Evolutionary conservation across 2,113 vertebrate genomes (phyloP).

Genomic region (Athene cunicularia): DNA sequence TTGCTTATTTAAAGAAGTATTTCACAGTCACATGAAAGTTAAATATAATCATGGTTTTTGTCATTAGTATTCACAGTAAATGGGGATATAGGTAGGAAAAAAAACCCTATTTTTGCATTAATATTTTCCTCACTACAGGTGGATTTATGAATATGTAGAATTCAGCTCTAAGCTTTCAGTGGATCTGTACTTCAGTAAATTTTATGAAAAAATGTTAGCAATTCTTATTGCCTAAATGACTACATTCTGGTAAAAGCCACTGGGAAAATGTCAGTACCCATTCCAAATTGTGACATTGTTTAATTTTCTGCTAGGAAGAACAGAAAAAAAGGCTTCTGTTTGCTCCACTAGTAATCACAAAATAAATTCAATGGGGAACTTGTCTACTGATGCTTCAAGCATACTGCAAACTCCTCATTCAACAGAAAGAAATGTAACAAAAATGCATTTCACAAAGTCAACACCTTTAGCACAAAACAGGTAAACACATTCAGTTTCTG

Average conservation of each 20-base stretch:
- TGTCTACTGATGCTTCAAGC: background rate
- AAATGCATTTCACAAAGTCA: conserved; percentile 1
- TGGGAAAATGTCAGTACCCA: conserved; percentile 12
- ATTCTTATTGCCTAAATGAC: background rate
- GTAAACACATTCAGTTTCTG: background rate
- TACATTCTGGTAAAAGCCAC: background rate
- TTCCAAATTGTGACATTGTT: conserved; percentile 44
- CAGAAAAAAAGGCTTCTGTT: conserved; percentile 14
- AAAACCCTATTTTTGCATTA: background rate
- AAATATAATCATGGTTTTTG: background rate
- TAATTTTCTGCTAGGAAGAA: conserved; percentile 66
- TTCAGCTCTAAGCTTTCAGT: background rate
- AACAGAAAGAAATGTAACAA: background rate
- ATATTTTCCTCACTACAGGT: background rate
- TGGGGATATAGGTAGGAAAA: background rate
- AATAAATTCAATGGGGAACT: conserved; percentile 27
- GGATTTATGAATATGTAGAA: background rate
- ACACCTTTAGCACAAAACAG: background rate
- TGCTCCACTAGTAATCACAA: conserved; percentile 37
- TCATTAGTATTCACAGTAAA: background rate
- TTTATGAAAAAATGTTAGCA: background rate
- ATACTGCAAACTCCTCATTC: background rate
- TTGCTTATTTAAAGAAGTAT: background rate
- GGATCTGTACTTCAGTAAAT: background rate
- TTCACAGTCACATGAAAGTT: background rate